A percentile compares a stretch with the other conserved stretches of the same genome.
These are phyloP conservation scores for Esox masquinongy DNA, from an alignment of 2,797 vertebrate species.

Conservation along the genomic window DNA sequence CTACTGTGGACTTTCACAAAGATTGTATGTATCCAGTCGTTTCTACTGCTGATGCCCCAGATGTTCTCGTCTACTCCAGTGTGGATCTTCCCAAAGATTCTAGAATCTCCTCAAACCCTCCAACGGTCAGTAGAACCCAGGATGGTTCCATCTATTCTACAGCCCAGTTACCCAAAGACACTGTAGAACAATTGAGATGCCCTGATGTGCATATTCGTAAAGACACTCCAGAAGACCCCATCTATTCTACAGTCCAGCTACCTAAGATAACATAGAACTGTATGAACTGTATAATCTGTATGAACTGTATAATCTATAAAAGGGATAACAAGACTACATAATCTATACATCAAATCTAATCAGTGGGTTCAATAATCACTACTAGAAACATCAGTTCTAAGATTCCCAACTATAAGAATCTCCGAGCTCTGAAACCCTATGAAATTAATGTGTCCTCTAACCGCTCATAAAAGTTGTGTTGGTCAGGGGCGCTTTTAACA, in stretches of 20 bases:
- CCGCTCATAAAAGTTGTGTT: too few species aligned
- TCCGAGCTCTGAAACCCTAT: too few species aligned
- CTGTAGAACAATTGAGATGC: neutral
- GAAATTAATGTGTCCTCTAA: too few species aligned
- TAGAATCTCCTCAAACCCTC: neutral
- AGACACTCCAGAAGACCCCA: neutral
- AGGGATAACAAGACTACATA: too few species aligned
- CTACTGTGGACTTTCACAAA: neutral
- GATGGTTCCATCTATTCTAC: neutral
- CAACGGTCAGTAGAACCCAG: neutral
- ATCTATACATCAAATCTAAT: too few species aligned
- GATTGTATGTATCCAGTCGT: neutral
- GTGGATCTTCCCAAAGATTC: neutral
- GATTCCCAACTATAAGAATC: too few species aligned
- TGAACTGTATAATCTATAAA: too few species aligned
- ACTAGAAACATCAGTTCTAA: too few species aligned
- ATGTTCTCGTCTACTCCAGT: neutral
- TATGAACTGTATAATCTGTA: too few species aligned
- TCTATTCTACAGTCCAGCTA: conserved; percentile 7
- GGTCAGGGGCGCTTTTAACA: too few species aligned
- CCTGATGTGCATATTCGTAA: neutral
- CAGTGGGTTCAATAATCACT: too few species aligned
- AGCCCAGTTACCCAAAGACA: conserved; percentile 4
- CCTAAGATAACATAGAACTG: too few species aligned
- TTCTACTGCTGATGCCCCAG: neutral